Base-by-base conservation (phyloP, 2,797 vertebrate genomes). In the Ctenosaura bakeri region DNA sequence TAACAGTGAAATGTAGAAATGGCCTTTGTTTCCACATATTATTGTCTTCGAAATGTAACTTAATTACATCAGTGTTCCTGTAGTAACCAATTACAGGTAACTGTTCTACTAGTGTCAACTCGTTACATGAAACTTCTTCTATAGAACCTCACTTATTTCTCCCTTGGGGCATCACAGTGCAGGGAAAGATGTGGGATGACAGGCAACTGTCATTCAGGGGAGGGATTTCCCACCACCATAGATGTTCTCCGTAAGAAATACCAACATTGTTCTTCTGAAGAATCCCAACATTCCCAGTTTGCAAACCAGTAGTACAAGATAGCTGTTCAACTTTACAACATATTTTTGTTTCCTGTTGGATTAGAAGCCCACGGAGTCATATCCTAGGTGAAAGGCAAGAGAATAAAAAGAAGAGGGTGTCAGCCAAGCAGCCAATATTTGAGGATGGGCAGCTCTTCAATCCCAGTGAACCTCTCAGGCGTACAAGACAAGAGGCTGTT, bases 331-430 rank as follows among this genome's bases (percentile, higher is more conserved):
- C 77, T 38, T 74, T 56, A n/a, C 52, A 7, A 66, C 46, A 38
- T 26, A 82, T 54, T 71, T 76, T 80, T 20, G 29, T 88, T 74
- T 29, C 18, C 29, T 77, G 71, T 88, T 20, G n/a, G n/a, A 52
- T 24, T 66, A 77, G 89, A 13, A 77, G n/a, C 79, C 22, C 26
- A 62, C 12, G 6, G 2, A 83, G 62, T 83, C 80, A 69, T 52
- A 69, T 83, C 71, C 85, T 18, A 83, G 92, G 89, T 56, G 82
- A 32, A 4, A 81, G 62, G 81, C 89, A 88, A 32, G 54, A 64
- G 18, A 46, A 54, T 29, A 89, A n/a, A 86, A 81, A 92, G 46
- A 66, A 73, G 4, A 90, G 29, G 56, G 73, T 18, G 2, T 74
- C 4, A 54, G 76, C 86, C 6, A 29, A 76, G 8, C 88, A 83